Evolutionary conservation across 1,140 invertebrate genomes (phyloP).

Genomic region (Diorhabda elongata): DNA sequence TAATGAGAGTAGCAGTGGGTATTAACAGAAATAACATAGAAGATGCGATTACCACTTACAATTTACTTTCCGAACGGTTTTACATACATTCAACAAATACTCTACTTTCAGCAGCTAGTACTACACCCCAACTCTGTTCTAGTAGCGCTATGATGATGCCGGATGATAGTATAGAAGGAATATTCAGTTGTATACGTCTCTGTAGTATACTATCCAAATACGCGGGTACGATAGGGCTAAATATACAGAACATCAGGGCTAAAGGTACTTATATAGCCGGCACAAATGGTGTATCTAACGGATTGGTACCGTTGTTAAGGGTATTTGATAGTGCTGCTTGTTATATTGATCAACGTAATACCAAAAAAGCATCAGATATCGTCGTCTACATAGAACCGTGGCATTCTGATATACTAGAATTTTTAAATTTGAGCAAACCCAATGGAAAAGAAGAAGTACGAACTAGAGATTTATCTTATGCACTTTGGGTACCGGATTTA

Average conservation of each 20-base stretch:
- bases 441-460: constrained; percentile 77
- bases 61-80: constrained; percentile 90
- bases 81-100: constrained; percentile 99
- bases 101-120: constrained; percentile 92
- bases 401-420: constrained; percentile 97
- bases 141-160: constrained; percentile 95
- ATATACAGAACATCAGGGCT: constrained; percentile 93
- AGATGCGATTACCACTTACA: constrained; percentile 93
- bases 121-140: constrained; percentile 87
- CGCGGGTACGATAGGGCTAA: constrained; percentile 95
- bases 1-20: constrained; percentile 96
- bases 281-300: constrained; percentile 93
- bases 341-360: constrained; percentile 98
- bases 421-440: constrained; percentile 37
- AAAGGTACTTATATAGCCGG: constrained; percentile 89
- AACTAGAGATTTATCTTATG: constrained; percentile 95
- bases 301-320: constrained; percentile 92
- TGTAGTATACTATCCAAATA: constrained; percentile 96
- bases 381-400: constrained; percentile 99
- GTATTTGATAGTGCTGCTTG: constrained; percentile 95
- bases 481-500: constrained; percentile 96
- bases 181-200: constrained; percentile 90
- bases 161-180: constrained; percentile 97
- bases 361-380: constrained; percentile 95
- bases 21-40: constrained; percentile 95